phyloP scores from a whole-genome alignment of 2,888 invertebrate species.

The Volucella inanis region DNA sequence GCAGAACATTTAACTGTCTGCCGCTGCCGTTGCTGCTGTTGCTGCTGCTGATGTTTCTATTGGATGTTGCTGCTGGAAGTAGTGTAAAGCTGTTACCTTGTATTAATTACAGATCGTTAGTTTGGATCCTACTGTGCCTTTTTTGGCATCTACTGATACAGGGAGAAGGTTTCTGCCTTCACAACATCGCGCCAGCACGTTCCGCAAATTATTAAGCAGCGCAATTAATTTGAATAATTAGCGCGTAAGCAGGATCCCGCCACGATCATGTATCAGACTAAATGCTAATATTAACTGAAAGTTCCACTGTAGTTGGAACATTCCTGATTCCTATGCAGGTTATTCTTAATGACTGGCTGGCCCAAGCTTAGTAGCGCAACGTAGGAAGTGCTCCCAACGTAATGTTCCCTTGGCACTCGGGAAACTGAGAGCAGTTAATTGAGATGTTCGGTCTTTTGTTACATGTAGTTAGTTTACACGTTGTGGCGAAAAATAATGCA shows the following conservation, averaged over 20 bases:
- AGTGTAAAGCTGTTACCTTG: conserved; percentile 72
- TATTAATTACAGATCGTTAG: conserved; percentile 76
- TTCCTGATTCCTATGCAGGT: conserved; percentile 57
- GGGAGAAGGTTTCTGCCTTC: conserved; percentile 22
- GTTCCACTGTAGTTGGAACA: conserved; percentile 52
- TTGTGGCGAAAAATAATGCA: conserved; percentile 60
- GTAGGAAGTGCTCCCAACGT: conserved; percentile 18
- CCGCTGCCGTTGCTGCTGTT: conserved; percentile 17
- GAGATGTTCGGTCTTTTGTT: conserved; percentile 76
- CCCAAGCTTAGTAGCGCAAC: conserved; percentile 1
- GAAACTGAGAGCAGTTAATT: conserved; percentile 73
- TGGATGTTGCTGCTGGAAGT: conserved; percentile 20
- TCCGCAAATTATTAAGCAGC: conserved; percentile 76
- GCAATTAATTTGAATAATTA: conserved; percentile 78
- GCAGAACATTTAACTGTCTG: conserved; percentile 62
- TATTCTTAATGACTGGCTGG: conserved; percentile 43
- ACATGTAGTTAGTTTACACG: conserved; percentile 74
- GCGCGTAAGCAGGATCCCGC: conserved; percentile 74
- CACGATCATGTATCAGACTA: conserved; percentile 74
- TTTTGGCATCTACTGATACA: conserved; percentile 57
- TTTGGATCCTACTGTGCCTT: conserved; percentile 75
- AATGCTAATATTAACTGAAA: conserved; percentile 71
- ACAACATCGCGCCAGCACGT: conserved; percentile 57
- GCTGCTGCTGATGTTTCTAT: conserved; percentile 1
- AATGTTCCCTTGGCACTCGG: conserved; percentile 33